Conservation (phyloP, 2,113 vertebrate genomes). For the Caranx ignobilis region DNA sequence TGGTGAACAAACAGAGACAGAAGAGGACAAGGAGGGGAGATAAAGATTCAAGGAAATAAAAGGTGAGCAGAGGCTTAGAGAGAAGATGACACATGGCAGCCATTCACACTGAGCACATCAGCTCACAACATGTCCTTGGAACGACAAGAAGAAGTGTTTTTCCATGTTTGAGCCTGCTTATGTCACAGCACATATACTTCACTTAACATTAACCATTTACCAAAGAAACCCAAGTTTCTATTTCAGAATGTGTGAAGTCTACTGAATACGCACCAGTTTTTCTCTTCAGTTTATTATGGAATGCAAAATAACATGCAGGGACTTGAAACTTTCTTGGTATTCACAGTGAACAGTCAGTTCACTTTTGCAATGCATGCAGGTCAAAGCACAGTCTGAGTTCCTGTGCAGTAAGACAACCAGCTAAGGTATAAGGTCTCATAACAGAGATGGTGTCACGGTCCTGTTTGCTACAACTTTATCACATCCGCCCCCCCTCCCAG, state of each 20-base stretch:
- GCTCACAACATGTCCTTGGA: not conserved
- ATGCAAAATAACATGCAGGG: not conserved
- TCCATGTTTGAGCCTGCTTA: not conserved
- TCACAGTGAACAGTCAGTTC: not conserved
- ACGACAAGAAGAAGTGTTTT: not conserved
- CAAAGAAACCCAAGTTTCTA: not conserved
- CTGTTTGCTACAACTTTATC: not conserved
- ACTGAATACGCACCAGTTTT: not conserved
- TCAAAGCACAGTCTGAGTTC: not conserved
- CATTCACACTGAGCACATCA: not conserved
- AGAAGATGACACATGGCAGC: not conserved
- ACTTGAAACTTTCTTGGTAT: not conserved
- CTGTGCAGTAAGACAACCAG: not conserved
- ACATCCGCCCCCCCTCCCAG: no score
- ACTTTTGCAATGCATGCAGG: not conserved
- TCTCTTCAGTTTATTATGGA: not conserved
- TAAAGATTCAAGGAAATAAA: not conserved
- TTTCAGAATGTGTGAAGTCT: not conserved
- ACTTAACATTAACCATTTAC: not conserved
- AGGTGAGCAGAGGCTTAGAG: not conserved
- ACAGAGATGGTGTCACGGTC: no score
- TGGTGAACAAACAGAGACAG: slow-evolving; percentile 50
- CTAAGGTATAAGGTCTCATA: no score
- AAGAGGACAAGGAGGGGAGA: not conserved
- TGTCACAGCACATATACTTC: not conserved